These are phyloP conservation scores for Cactoblastis cactorum DNA, from an alignment of 2,888 invertebrate genomes.

Conservation along the genomic window DNA sequence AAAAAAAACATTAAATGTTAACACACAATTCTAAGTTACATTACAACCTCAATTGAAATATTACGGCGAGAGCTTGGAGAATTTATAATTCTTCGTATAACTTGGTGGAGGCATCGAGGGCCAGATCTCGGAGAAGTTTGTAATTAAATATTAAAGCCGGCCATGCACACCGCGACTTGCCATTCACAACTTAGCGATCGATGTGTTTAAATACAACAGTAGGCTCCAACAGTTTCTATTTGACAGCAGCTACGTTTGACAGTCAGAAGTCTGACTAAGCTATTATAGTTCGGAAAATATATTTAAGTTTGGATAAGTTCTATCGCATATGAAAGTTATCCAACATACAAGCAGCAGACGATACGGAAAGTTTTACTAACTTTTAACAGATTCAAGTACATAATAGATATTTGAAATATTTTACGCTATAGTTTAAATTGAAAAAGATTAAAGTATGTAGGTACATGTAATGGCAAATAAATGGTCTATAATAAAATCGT, in stretches of 20 bases:
- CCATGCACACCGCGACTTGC: slow-evolving; percentile 29
- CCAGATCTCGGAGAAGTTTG: slow-evolving; percentile 46
- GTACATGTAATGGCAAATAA: no score
- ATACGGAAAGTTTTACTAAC: no score
- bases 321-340: no score
- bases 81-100: slow-evolving; percentile 55
- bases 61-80: slow-evolving; percentile 44
- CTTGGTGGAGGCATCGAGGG: slow-evolving; percentile 40
- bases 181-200: slow-evolving; percentile 15
- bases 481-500: no score
- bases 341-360: no score
- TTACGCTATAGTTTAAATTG: no score
- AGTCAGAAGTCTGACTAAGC: not conserved
- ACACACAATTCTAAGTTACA: slow-evolving; percentile 8
- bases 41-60: slow-evolving; percentile 36
- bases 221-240: not conserved
- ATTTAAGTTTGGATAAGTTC: no score
- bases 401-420: no score
- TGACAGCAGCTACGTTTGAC: not conserved
- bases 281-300: not conserved
- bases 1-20: slow-evolving; percentile 8
- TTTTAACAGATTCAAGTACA: no score
- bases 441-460: no score
- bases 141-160: slow-evolving; percentile 64
- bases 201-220: slow-evolving; percentile 7